phyloP scores from a whole-genome alignment of 1,140 invertebrate genomes.

The Drosophila athabasca region DNA sequence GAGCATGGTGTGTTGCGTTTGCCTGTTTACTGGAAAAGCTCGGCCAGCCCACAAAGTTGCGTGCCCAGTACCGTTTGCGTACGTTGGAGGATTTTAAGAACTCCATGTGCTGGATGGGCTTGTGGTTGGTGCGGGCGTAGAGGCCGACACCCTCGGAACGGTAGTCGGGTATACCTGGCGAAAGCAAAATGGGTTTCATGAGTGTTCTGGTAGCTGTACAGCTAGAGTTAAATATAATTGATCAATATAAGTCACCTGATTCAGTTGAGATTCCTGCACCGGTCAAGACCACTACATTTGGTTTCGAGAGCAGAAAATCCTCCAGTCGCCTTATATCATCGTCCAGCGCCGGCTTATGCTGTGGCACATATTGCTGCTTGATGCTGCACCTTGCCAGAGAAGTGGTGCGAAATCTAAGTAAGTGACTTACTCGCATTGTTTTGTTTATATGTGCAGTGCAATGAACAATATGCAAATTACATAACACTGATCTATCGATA shows the following conservation, averaged over 20 bases:
- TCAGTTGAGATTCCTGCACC: slow-evolving; percentile 98
- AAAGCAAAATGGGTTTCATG: slow-evolving; percentile 3
- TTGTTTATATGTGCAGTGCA: not conserved
- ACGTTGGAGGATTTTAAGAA: slow-evolving; percentile 90
- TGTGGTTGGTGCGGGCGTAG: slow-evolving; percentile 92
- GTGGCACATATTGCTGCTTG: slow-evolving; percentile 87
- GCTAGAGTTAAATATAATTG: not conserved
- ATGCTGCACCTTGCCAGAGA: slow-evolving; percentile 12
- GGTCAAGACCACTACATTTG: slow-evolving; percentile 90
- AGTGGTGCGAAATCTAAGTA: slow-evolving; percentile 48
- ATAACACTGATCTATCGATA: slow-evolving; percentile 1
- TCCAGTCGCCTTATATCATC: slow-evolving; percentile 87
- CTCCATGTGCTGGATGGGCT: slow-evolving; percentile 93
- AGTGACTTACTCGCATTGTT: slow-evolving; percentile 49
- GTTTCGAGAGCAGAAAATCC: slow-evolving; percentile 87
- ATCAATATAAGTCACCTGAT: slow-evolving; percentile 85
- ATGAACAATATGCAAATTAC: slow-evolving; percentile 3
- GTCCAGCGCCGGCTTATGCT: slow-evolving; percentile 87
- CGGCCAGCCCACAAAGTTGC: slow-evolving; percentile 97
- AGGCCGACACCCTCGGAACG: slow-evolving; percentile 96
- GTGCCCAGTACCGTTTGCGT: slow-evolving; percentile 96
- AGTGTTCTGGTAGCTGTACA: not conserved
- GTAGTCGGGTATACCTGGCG: slow-evolving; percentile 95
- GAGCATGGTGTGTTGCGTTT: slow-evolving; percentile 87
- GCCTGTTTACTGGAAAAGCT: slow-evolving; percentile 88